These are phyloP conservation scores for Trichonephila clavata DNA, from an alignment of 1,140 invertebrate species.

Conservation along the genomic window DNA sequence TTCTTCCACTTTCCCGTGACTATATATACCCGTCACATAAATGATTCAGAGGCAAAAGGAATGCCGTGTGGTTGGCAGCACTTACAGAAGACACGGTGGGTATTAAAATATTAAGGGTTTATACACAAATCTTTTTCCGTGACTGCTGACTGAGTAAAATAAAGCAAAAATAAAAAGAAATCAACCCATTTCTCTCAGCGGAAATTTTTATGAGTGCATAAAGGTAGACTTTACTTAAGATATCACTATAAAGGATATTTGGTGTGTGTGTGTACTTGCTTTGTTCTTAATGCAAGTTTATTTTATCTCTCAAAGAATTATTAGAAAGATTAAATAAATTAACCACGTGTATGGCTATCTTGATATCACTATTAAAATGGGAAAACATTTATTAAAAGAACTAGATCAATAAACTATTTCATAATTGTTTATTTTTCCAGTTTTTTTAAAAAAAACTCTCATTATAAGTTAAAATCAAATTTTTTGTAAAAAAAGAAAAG, in stretches of 20 bases:
- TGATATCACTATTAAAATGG: too few species aligned
- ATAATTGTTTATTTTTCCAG: too few species aligned
- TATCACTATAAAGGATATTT: neutral
- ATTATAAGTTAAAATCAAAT: too few species aligned
- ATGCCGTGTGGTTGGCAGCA: neutral
- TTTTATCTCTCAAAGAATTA: too few species aligned
- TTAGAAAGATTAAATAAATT: too few species aligned
- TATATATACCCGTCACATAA: neutral
- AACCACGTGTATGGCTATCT: too few species aligned
- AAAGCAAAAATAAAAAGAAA: neutral
- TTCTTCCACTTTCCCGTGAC: neutral
- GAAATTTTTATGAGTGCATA: neutral
- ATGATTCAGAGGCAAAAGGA: neutral
- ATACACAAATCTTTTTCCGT: neutral
- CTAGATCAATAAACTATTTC: too few species aligned
- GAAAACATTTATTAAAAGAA: too few species aligned
- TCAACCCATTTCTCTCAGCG: neutral
- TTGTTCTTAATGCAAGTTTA: neutral
- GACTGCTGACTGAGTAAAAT: neutral
- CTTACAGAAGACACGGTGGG: neutral
- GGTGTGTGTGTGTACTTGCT: neutral
- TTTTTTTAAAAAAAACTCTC: too few species aligned
- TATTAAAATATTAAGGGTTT: constrained; percentile 19
- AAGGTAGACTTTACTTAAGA: neutral
- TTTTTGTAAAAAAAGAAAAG: too few species aligned